Conservation (phyloP, 2,113 vertebrate species). For the Tichodroma muraria region DNA sequence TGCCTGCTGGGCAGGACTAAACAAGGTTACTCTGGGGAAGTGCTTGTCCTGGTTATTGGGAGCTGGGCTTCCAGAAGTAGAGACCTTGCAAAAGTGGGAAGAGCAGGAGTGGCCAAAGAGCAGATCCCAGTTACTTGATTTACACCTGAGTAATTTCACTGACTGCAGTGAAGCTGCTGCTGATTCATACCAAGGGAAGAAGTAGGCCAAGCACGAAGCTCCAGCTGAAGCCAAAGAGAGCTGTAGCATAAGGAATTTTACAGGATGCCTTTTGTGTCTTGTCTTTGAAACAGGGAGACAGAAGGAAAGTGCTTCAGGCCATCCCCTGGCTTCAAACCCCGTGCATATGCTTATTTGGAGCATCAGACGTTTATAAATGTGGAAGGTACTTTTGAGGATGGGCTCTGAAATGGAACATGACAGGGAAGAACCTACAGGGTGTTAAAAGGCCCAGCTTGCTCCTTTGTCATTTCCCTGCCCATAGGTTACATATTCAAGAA, state of each 20-base stretch:
- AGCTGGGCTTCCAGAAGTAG: not conserved
- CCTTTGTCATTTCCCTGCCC: not conserved
- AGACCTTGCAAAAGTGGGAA: not conserved
- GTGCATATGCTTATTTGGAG: not conserved
- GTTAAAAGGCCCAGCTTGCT: not conserved
- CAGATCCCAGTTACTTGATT: not conserved
- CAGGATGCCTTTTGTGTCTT: not conserved
- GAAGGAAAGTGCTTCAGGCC: not conserved
- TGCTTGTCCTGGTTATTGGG: not conserved
- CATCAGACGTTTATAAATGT: not conserved
- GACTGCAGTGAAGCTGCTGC: not conserved
- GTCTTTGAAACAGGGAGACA: not conserved
- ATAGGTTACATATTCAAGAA: not conserved
- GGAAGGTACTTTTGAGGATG: conserved; percentile 11
- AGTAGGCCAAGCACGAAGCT: not conserved
- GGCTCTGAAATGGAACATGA: not conserved
- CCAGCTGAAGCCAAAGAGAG: not conserved
- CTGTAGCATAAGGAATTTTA: not conserved
- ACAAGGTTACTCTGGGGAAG: not conserved
- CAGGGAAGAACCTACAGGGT: not conserved
- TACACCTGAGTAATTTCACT: not conserved
- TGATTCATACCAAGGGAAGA: not conserved
- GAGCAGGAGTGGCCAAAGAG: not conserved
- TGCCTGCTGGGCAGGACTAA: not conserved
- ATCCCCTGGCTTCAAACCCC: not conserved